A percentile compares a stretch with the other conserved stretches of the same genome.
These are phyloP conservation scores for Mantis religiosa DNA, from an alignment of 2,888 invertebrate genomes.

Conservation along the genomic window DNA sequence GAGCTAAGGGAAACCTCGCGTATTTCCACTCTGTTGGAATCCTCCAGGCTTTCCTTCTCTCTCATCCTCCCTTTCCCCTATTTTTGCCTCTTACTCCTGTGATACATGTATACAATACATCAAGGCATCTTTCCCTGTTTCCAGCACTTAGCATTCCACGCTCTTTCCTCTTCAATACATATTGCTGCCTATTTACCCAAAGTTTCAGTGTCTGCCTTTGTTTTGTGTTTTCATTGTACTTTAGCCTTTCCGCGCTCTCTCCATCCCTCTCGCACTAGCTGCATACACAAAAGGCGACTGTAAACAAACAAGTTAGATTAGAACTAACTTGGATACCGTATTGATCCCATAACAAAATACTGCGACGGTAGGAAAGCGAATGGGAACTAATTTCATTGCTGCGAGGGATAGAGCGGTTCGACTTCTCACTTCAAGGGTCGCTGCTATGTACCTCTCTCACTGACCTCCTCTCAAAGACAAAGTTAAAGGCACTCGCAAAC, in stretches of 20 bases:
- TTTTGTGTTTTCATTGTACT: constrained; percentile 27
- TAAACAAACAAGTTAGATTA: constrained; percentile 31
- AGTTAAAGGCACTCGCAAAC: background rate
- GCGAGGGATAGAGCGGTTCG: background rate
- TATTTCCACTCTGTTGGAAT: background rate
- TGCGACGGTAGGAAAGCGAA: background rate
- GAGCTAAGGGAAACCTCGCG: background rate
- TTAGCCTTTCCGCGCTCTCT: background rate
- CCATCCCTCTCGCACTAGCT: background rate
- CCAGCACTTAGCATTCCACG: background rate
- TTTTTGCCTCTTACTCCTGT: background rate
- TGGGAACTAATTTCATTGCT: constrained; percentile 22
- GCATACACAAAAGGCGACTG: background rate
- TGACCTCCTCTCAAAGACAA: background rate
- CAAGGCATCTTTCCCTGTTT: background rate
- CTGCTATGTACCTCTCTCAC: background rate
- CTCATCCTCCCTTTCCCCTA: background rate
- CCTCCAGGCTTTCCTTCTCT: background rate
- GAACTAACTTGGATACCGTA: constrained; percentile 25
- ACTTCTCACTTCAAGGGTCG: background rate
- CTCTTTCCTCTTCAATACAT: constrained; percentile 18
- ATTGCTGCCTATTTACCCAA: constrained; percentile 29
- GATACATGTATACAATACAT: constrained; percentile 29
- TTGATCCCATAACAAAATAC: constrained; percentile 18
- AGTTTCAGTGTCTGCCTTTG: constrained; percentile 27